A percentile compares a stretch with the other conserved stretches of the same genome.
These are phyloP conservation scores for Rynchops niger DNA, from an alignment of 2,113 vertebrate genomes.

Conservation along the genomic window DNA sequence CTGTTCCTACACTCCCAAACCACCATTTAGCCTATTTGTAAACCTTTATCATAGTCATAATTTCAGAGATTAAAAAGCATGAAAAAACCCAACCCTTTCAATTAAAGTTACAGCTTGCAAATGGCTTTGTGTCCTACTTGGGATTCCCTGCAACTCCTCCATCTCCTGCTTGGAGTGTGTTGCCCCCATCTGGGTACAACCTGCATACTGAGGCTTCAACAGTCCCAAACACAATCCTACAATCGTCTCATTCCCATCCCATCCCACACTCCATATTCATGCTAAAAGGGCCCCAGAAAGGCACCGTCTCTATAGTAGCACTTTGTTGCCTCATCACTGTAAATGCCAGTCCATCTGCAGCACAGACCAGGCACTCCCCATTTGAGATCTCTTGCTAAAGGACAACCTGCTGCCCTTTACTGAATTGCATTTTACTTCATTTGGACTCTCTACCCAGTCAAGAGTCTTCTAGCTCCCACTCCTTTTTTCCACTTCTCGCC, in stretches of 20 bases:
- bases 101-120: background rate
- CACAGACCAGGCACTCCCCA: background rate
- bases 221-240: background rate
- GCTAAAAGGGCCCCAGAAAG: background rate
- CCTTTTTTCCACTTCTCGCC: fast-evolving
- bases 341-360: background rate
- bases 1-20: background rate
- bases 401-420: fast-evolving
- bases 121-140: fast-evolving
- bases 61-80: background rate
- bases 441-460: background rate
- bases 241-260: background rate
- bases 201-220: background rate
- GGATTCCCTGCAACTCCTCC: background rate
- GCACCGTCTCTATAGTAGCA: background rate
- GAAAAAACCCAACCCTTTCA: background rate
- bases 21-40: background rate
- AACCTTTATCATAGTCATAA: background rate
- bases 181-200: background rate
- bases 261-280: background rate
- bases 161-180: background rate
- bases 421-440: background rate
- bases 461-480: background rate
- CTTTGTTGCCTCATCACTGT: background rate
- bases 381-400: background rate